phyloP scores from a whole-genome alignment of 2,888 invertebrate genomes.

The Thereva unica region DNA sequence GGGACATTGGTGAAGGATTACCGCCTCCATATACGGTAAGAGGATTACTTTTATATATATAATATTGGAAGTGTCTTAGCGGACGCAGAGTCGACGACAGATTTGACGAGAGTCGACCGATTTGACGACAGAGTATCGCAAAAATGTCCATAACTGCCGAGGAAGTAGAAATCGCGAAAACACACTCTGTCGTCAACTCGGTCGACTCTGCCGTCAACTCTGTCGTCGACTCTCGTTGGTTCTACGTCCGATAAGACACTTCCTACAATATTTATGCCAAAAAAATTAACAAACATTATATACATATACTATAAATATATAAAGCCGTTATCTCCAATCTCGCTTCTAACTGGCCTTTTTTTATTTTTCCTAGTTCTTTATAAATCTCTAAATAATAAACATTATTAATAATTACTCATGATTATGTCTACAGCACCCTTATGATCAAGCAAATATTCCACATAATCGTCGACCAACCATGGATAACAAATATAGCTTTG shows the following conservation, averaged over 20 bases:
- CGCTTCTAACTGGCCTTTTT: not conserved
- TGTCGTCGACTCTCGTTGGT: too few relatives aligned
- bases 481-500: slow-evolving; percentile 69
- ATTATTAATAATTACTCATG: not conserved
- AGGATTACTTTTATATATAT: slow-evolving; percentile 50
- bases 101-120: too few relatives aligned
- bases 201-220: too few relatives aligned
- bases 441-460: slow-evolving; percentile 54
- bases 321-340: slow-evolving; percentile 2
- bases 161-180: too few relatives aligned
- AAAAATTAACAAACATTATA: slow-evolving; percentile 6
- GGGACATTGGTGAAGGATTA: slow-evolving; percentile 65
- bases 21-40: slow-evolving; percentile 87
- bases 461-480: slow-evolving; percentile 57
- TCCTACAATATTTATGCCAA: not conserved
- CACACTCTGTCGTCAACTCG: too few relatives aligned
- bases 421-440: slow-evolving; percentile 52
- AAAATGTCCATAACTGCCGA: too few relatives aligned
- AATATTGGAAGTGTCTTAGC: too few relatives aligned
- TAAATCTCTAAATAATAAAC: not conserved
- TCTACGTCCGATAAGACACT: too few relatives aligned
- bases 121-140: too few relatives aligned
- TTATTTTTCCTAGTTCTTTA: slow-evolving; percentile 7
- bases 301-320: slow-evolving; percentile 1
- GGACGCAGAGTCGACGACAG: too few relatives aligned